These are phyloP conservation scores for Andrena camellia DNA, from an alignment of 2,888 invertebrate genomes.

Conservation along the genomic window DNA sequence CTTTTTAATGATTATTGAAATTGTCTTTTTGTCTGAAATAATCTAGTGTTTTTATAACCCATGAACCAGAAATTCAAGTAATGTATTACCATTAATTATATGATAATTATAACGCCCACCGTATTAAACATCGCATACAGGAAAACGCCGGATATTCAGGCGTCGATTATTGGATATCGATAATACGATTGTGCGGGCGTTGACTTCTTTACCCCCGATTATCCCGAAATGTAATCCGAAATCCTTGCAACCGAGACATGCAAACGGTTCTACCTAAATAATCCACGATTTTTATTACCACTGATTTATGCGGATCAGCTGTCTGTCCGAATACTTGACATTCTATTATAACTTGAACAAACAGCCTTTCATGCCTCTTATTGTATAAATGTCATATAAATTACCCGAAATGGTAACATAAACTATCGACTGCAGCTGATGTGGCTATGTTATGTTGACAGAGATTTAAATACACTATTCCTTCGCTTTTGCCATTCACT, in stretches of 20 bases:
- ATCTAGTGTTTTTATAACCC: no score
- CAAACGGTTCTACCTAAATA: background rate
- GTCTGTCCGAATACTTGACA: background rate
- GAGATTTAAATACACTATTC: no score
- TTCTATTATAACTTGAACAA: slow-evolving; percentile 2
- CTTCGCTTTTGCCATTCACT: no score
- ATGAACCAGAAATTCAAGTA: no score
- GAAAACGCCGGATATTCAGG: background rate
- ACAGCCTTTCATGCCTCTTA: background rate
- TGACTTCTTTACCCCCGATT: slow-evolving; percentile 1
- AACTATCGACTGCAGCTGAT: background rate
- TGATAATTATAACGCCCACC: background rate
- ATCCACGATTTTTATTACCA: background rate
- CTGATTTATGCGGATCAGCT: background rate
- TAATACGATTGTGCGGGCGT: slow-evolving; percentile 29
- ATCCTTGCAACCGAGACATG: background rate
- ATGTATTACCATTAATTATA: no score
- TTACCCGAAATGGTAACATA: background rate
- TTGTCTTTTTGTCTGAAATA: no score
- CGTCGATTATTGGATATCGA: slow-evolving; percentile 1
- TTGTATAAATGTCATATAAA: slow-evolving; percentile 6
- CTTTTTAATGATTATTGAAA: no score
- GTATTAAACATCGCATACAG: background rate
- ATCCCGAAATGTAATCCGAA: background rate
- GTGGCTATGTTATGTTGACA: background rate